Evolutionary conservation across 2,888 invertebrate species (phyloP), one percentile per base, ranked within the genome.

Genomic region (Drosophila cracens): DNA sequence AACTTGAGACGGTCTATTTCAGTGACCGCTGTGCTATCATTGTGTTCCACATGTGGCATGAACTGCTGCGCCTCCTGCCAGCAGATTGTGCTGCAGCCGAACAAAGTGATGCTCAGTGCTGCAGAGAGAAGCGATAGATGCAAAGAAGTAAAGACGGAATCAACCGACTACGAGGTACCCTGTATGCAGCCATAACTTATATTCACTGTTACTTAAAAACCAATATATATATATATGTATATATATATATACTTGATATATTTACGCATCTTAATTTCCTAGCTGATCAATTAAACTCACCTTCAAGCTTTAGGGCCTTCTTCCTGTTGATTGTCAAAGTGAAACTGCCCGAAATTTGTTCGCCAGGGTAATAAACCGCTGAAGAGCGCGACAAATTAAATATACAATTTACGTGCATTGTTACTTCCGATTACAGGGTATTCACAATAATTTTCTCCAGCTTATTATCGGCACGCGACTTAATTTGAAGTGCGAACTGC

Each of bases 351-450:
- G 62, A 62, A 61, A 91, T 62, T 62, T 80, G 81, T 49, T 91
- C 91, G 31, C 91, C 91, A 62, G 83, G 76, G 78, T 87, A 87
- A 56, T 88, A 91, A 60, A 91, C 75, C 10, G 79, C 74, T 16
- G 89, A 70, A 8, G 56, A 52, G 46, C 87, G 90, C 61, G 85
- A 76, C 74, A 91, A 83, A 66, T 70, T 43, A 66, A 91, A 83
- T 46, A 67, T 67, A 38, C 91, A 90, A 38, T 73, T 65, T 31
- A 87, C 69, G 58, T 77, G 69, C 91, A 91, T 91, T 63, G 21
- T 72, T 29, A 31, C 38, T n/a, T 11, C 8, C 33, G 73, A 63
- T 66, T 63, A 69, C 49, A 59, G 59, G 48, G 49, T 65, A 79
- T 68, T 53, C 21, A 27, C 36, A 46, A 4, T 10, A 16, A 27